Evolutionary conservation across 2,888 invertebrate genomes (phyloP), one percentile per base, ranked within the genome.

Genomic region (Trypoxylon attenuatum): DNA sequence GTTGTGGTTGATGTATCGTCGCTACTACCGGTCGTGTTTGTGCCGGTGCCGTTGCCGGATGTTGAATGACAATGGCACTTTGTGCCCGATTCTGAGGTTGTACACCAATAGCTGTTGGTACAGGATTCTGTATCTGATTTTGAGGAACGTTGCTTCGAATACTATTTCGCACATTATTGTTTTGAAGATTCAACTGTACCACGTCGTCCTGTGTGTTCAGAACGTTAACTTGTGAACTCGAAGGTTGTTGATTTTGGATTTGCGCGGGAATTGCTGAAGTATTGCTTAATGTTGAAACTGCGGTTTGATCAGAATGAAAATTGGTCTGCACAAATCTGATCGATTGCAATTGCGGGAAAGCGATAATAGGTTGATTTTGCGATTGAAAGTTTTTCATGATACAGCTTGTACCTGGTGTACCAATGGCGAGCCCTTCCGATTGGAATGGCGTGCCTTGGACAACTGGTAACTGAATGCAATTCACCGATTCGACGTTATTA

Each of bases 251-350:
- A 8, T 60, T 63, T 21, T 71, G 80, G 15, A 82, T 65, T 29
- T 80, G 76, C 3, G 65, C 54, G 5, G 76, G 49, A 16, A 77
- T 64, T 4, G 78, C 41, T 1, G 76, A 51, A 2, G 68, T 43
- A 3, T 39, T 64, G 29, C 52, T 76, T 41, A 79, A 42, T 2
- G 69, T 41, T 4, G 75, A 63, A 6, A 68, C 49, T 1, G 72
- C 27, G n/a, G 62, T 68, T 18, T 78, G 81, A 0, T 79, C 81
- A 6, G 80, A 74, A 61, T 81, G 82, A 67, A 85, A 85, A 33
- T 77, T 82, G 42, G 85, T 83, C 55, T 86, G 87, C 6, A 86
- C 84, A 50, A 86, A 86, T 54, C 86, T 79, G 46, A 87, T 86
- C 0, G 86, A 85, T 49, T 86, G 87, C 16, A 86, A 54, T 47